Percentiles rank a stretch among this genome's conserved stretches.
phyloP scores from a whole-genome alignment of 1,140 invertebrate species.

The Laodelphax striatellus region DNA sequence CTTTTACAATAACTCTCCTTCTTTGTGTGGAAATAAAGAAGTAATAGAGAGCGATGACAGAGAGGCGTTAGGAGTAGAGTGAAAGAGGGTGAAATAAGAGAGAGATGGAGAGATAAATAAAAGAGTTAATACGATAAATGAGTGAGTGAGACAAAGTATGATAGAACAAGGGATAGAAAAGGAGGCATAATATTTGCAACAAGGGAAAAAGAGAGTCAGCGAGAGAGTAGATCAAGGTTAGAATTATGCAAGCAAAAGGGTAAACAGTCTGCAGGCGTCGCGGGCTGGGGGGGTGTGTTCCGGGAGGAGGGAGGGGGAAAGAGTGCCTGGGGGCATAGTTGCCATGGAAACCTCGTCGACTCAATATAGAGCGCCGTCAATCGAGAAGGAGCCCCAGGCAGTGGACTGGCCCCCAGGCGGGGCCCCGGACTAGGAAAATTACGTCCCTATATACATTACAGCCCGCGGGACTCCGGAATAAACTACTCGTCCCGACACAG shows the following conservation, averaged over 20 bases:
- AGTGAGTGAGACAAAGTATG: too few relatives aligned
- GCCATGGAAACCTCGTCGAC: neutral
- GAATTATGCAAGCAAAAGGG: slow-evolving; percentile 3
- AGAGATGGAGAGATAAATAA: too few relatives aligned
- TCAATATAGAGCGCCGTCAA: slow-evolving; percentile 1
- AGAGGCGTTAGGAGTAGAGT: too few relatives aligned
- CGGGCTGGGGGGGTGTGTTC: neutral
- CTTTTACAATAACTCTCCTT: too few relatives aligned
- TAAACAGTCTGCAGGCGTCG: neutral
- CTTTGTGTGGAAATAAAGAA: too few relatives aligned
- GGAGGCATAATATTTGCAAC: neutral
- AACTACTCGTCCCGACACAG: neutral
- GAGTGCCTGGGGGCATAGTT: neutral
- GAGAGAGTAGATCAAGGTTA: neutral
- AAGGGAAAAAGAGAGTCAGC: neutral
- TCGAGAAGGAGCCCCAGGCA: neutral
- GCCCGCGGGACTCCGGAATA: neutral
- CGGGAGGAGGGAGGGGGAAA: neutral
- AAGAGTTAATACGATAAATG: too few relatives aligned
- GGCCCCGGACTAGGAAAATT: neutral
- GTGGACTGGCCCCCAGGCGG: neutral
- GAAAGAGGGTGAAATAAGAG: too few relatives aligned
- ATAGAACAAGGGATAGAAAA: too few relatives aligned
- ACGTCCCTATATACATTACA: slow-evolving; percentile 1
- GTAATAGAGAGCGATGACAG: too few relatives aligned